Base-by-base conservation (phyloP, 2,888 invertebrate genomes). In the Euphydryas editha region DNA sequence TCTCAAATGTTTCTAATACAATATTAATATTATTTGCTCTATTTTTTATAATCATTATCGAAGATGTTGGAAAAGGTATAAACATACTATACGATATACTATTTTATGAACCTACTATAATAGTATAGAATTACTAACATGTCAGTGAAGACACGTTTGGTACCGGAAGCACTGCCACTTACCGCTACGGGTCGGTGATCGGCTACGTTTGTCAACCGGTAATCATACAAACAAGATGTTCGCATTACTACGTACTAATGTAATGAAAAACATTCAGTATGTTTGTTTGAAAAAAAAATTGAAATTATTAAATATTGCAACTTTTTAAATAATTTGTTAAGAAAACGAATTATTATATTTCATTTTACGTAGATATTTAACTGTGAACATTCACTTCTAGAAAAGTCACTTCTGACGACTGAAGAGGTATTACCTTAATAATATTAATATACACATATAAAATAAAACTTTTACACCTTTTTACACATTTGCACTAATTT, bases 181-280 rank as follows among this genome's bases (percentile, higher is more conserved):
- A 70, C 61, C 55, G 65, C 62, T 54, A 66, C 81, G 88, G 90
- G 89, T 89, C 89, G 88, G 73, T 83, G 84, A 68, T 68, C 78
- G 73, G 73, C 61, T 36, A 54, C 85, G 78, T 86, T 87, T 85
- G 88, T 89, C 89, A 87, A 89, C 88, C 77, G 75, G 68, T 79
- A 86, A 87, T 87, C 83, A 85, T 73, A 75, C 71, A 71, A 73
- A 72, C 71, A 70, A 69, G 71, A 71, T 71, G 57, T 68, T 68
- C 72, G 47, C 58, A 20, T 36, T 66, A 67, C 30, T 18, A 24
- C 44, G 20, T 42, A 57, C 59, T 58, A 59, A 64, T 64, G 59
- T 42, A 42, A 51, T 44, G n/a, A 15, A 51, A 63, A 39, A 24
- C 7, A 21, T 57, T 58, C 49, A 6, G 46, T 37, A 17, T 49